Percentiles rank a stretch among this genome's conserved stretches.
phyloP scores from a whole-genome alignment of 1,140 invertebrate species.

The Mya arenaria region DNA sequence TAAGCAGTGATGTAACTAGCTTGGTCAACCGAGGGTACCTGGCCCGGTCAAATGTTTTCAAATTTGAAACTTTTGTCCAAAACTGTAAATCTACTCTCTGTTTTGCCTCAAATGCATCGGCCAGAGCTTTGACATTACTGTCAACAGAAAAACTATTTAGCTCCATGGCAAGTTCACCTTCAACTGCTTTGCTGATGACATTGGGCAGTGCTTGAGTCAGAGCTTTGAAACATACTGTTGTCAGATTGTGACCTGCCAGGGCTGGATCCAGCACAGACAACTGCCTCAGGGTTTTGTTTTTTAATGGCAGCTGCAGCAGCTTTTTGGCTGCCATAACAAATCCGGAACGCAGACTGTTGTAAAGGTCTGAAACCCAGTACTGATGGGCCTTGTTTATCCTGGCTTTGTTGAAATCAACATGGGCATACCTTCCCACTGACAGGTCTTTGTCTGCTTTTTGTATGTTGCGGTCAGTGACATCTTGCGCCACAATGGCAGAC shows the following conservation, averaged over 20 bases:
- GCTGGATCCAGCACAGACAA: conserved; percentile 21
- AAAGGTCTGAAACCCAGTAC: conserved; percentile 5
- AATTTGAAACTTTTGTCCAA: background rate
- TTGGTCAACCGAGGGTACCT: background rate
- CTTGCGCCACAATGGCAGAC: background rate
- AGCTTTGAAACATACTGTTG: background rate
- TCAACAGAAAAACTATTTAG: background rate
- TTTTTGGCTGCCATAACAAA: conserved; percentile 22
- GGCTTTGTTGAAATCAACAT: background rate
- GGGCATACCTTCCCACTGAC: conserved; percentile 11
- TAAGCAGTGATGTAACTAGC: conserved; percentile 1
- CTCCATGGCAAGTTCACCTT: background rate
- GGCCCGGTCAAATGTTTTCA: background rate
- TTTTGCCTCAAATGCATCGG: background rate
- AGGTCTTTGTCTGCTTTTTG: background rate
- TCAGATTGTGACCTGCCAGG: conserved; percentile 19
- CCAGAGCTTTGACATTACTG: background rate
- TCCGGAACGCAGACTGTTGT: background rate
- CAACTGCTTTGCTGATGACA: background rate
- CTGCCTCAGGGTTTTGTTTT: background rate
- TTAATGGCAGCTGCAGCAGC: conserved; percentile 1
- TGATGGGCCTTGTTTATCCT: background rate
- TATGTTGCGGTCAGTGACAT: background rate
- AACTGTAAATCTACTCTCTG: background rate
- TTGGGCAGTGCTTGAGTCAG: background rate